These are phyloP conservation scores for Drosophila nasuta DNA, from an alignment of 1,140 invertebrate species.

Conservation along the genomic window DNA sequence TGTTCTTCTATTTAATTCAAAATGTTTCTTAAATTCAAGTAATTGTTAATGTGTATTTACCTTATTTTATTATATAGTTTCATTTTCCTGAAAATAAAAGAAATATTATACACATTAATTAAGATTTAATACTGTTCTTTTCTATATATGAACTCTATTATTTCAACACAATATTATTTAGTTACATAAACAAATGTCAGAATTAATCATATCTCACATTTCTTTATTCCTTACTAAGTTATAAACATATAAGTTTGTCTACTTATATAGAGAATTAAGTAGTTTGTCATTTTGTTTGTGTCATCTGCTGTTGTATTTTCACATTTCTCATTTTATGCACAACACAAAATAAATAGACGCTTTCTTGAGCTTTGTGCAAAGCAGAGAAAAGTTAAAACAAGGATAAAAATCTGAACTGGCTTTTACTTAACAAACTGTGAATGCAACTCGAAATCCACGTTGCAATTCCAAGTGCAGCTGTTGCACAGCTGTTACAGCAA, in stretches of 20 bases:
- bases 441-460: conserved; percentile 10
- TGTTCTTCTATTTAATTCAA: too few species aligned
- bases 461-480: conserved; percentile 15
- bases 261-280: background rate
- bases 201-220: background rate
- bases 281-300: background rate
- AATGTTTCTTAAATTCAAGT: too few species aligned
- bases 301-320: background rate
- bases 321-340: conserved; percentile 22
- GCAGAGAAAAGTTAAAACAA: conserved; percentile 10
- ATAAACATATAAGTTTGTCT: conserved; percentile 1
- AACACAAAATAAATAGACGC: conserved; percentile 24
- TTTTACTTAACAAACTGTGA: conserved; percentile 4
- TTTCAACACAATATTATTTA: too few species aligned
- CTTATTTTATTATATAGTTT: background rate
- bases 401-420: background rate
- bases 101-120: too few species aligned
- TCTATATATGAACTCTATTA: background rate
- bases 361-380: conserved; percentile 16
- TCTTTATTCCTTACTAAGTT: background rate
- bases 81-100: background rate
- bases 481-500: conserved; percentile 21
- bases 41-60: too few species aligned
- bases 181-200: background rate
- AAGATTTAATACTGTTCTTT: background rate